Base-by-base conservation (phyloP, 2,113 vertebrate genomes). In the Rousettus leschenaultii region DNA sequence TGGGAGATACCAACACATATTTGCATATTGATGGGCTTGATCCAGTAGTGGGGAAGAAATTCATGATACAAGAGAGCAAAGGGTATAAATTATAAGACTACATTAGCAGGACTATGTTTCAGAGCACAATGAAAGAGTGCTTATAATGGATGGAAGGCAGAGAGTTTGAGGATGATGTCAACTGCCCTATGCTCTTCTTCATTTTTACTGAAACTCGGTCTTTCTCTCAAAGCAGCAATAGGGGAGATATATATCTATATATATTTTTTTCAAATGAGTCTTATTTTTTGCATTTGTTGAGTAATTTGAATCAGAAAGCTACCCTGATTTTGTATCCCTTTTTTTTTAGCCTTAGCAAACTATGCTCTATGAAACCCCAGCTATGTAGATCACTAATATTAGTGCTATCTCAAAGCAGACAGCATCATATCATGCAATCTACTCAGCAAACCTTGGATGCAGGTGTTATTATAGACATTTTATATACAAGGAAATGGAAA, bases 211-310 rank as follows among this genome's bases (percentile, higher is more conserved):
- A 82, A 71, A 55, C 75, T 59, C 87, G 40, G 35, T 74, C 59
- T 85, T 82, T 82, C 61, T 86, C 38, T 84, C 19, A 35, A 53
- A 74, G 73, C 33, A 78, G 16, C 33, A 68, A 48, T 43, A 35
- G 16, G 68, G 16, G 26, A 38, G 6, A 86, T 19, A 68, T 5
- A 66, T 51, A 51, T 51, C 48, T 51, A 51, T 51, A 51, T 51
- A 16, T 51, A 3, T 51, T 51, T 15, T 51, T 51, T 51, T 89
- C 28, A 85, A 53, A 88, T 51, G 6, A 84, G 28, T 35, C 28
- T 59, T 78, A 83, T 66, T 73, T 83, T 78, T 79, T 91, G 30
- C 35, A n/a, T 91, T 95, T 87, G 30, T 77, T 84, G 24, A 73
- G 65, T 84, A 85, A 87, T 79, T 71, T 75, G 84, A 88, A 45